Evolutionary conservation across 1,140 invertebrate genomes (phyloP), one percentile per base, ranked within the genome.

Genomic region (Scaptomyza graminum): DNA sequence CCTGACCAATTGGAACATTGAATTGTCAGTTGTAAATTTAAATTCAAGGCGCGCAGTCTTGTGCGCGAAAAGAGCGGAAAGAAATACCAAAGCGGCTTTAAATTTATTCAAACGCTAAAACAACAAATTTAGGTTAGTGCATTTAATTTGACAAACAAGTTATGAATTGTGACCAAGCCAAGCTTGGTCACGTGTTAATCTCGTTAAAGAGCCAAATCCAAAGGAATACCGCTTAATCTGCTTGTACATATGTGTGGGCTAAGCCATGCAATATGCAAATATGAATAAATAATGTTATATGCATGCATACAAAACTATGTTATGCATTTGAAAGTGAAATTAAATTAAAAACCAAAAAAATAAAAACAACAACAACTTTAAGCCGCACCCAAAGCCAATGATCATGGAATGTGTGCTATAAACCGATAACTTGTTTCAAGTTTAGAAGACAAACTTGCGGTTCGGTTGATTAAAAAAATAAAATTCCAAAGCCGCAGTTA

Each of bases 51-150:
- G 65, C 65, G 52, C 57, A 31, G 65, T 74, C 57, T 57, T 62
- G 51, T 31, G 25, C 43, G 56, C 41, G 54, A 11, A 13, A 51
- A 15, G 47, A 41, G 41, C 37, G 55, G 37, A 67, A 46, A 13
- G 5, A 57, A 13, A 41, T 25, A 22, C 37, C 15, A 52, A 44
- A 52, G 15, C 55, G 39, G 67, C 18, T 57, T 67, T 52, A 52
- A 56, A 50, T 62, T 55, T 57, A 61, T 74, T 57, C 28, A 52
- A 67, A 68, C 69, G 37, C 43, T 55, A 80, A 57, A 65, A 64
- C 64, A 49, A 12, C 43, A 63, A 80, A 70, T 76, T 76, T 84
- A 85, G 80, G 80, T 84, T 84, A 76, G 80, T 83, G 80, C 67
- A 47, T 64, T 69, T 51, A 56, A 55, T 52, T 82, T 63, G 55